Evolutionary conservation across 2,797 vertebrate species (phyloP).

Genomic region (Diplodus puntazzo): DNA sequence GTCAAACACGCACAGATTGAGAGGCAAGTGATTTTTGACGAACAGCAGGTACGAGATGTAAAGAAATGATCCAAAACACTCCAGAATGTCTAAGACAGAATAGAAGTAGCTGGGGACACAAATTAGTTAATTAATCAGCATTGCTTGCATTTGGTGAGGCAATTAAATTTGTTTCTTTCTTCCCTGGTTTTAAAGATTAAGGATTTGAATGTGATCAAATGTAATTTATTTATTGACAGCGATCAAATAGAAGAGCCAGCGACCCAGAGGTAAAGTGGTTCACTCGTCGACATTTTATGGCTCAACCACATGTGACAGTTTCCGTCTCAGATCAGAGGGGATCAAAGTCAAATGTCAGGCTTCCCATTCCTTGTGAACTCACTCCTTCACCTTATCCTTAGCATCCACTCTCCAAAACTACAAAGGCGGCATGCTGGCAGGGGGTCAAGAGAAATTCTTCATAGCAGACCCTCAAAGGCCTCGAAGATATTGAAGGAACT

Average conservation of each 20-base stretch:
- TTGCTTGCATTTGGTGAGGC: constrained; percentile 1
- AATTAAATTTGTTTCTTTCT: constrained; percentile 15
- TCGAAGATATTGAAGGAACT: constrained; percentile 26
- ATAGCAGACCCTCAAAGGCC: constrained; percentile 37
- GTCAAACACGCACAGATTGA: constrained; percentile 46
- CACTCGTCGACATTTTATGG: constrained; percentile 25
- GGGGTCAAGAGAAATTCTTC: constrained; percentile 49
- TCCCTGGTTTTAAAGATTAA: not conserved
- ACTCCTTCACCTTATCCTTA: constrained; percentile 40
- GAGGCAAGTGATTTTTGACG: constrained; percentile 53
- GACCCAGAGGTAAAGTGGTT: not conserved
- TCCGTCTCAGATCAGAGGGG: constrained; percentile 55
- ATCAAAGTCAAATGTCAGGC: constrained; percentile 70
- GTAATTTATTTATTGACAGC: constrained; percentile 15
- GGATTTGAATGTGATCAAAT: not conserved
- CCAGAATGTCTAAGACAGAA: not conserved
- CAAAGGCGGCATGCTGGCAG: constrained; percentile 53
- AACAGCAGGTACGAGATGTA: constrained; percentile 37
- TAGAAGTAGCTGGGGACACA: constrained; percentile 11
- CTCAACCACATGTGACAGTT: constrained; percentile 46
- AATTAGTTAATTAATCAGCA: constrained; percentile 62
- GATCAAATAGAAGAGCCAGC: not conserved
- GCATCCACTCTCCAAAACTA: constrained; percentile 50
- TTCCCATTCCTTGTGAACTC: constrained; percentile 56
- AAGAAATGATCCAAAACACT: constrained; percentile 36